Evolutionary conservation across 2,888 invertebrate genomes (phyloP).

Genomic region (Tiliacea aurago): DNA sequence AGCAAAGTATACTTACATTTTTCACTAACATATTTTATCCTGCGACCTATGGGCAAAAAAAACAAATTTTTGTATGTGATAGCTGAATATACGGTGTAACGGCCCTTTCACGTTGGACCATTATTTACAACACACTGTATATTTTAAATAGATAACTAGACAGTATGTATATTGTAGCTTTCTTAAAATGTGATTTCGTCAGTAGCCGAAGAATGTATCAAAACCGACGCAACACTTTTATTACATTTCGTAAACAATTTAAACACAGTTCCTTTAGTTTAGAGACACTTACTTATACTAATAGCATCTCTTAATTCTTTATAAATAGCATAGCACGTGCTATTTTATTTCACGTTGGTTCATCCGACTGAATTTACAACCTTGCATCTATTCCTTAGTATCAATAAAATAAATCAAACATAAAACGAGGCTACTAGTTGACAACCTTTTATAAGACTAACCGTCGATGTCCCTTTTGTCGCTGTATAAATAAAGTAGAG

Average conservation of each 20-base stretch:
- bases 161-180: conserved; percentile 17
- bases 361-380: conserved; percentile 27
- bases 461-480: conserved; percentile 53
- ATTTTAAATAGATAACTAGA: neutral
- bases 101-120: no score
- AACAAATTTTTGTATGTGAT: no score
- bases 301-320: conserved; percentile 29
- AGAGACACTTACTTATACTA: conserved; percentile 40
- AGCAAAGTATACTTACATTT: no score
- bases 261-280: conserved; percentile 16
- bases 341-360: conserved; percentile 35
- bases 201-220: conserved; percentile 26
- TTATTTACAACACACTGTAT: no score
- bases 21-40: no score
- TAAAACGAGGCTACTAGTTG: conserved; percentile 38
- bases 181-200: conserved; percentile 41
- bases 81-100: no score
- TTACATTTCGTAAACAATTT: conserved; percentile 30
- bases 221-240: conserved; percentile 29
- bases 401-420: conserved; percentile 52
- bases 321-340: conserved; percentile 48
- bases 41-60: no score
- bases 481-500: conserved; percentile 78
- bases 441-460: conserved; percentile 43
- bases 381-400: conserved; percentile 28